Evolutionary conservation across 2,113 vertebrate species (phyloP), one percentile per base, ranked within the genome.

Genomic region (Brachyhypopomus gauderio): DNA sequence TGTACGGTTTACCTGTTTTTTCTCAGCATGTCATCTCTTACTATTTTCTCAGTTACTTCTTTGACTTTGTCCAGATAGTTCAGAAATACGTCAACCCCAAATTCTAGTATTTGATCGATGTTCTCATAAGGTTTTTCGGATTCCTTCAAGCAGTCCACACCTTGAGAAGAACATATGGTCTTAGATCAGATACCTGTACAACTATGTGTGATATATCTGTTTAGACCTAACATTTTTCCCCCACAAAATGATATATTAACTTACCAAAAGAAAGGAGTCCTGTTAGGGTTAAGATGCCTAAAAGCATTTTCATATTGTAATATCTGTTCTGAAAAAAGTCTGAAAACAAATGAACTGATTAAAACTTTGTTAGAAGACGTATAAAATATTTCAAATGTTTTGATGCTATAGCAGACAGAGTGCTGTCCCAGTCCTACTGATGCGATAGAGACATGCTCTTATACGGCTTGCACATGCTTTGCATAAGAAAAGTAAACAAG

Each of bases 21-120:
- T 0, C 1, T 73, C 12, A 73, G 17, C 2, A 64, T 4, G 0
- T 66, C 34, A 6, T 12, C 0, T 73, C 22, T 22, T 25, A 73
- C 6, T 45, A 52, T 23, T 1, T 0, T 17, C n/a, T 73, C 25
- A 36, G 41, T 60, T 4, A 25, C 25, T 20, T 2, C 17, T 73
- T 64, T 36, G 2, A 80, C 20, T 55, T 73, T 64, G 34, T 73
- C 78, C 70, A 80, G 52, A 48, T 1, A 20, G 45, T 80, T 80
- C 59, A 80, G 22, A 56, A 73, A 73, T 0, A 48, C 78, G 23
- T 73, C 17, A n/a, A 27, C 70, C 19, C 59, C 78, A 6, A 80
- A 38, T 1, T 30, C 14, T 27, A 80, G 63, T 23, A 80, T 27
- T 64, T 45, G 60, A n/a, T 80, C 70, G 36, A 70, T 27, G 17